phyloP scores from a whole-genome alignment of 2,888 invertebrate genomes.

The Diplolepis rosae region DNA sequence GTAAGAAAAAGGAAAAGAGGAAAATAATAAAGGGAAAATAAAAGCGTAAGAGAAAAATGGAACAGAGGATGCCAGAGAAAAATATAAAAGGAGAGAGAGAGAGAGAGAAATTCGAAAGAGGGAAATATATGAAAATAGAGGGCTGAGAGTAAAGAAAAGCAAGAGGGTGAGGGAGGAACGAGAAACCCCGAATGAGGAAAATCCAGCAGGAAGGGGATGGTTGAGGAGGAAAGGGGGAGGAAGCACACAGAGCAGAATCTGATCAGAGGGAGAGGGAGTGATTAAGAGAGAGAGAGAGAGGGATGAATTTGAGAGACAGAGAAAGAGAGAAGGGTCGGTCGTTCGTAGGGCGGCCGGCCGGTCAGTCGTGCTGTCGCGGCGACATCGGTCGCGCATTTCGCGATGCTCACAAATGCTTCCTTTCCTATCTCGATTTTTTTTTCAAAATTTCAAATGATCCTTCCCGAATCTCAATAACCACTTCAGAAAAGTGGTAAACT shows the following conservation, averaged over 20 bases:
- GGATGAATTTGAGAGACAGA: slow-evolving; percentile 51
- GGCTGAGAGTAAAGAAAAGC: neutral
- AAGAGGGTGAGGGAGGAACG: neutral
- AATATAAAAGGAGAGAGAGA: neutral
- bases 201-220: slow-evolving; percentile 35
- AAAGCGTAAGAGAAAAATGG: neutral
- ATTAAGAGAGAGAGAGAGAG: slow-evolving; percentile 45
- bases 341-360: slow-evolving; percentile 63
- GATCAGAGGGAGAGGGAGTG: slow-evolving; percentile 35
- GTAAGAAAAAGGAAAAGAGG: neutral
- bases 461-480: neutral
- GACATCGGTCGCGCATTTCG: slow-evolving; percentile 22
- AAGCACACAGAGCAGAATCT: slow-evolving; percentile 39
- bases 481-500: slow-evolving; percentile 8
- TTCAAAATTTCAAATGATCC: neutral
- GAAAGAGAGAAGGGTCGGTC: slow-evolving; percentile 45
- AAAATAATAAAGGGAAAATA: neutral
- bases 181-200: slow-evolving; percentile 32
- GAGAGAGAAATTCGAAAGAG: neutral
- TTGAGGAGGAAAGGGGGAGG: slow-evolving; percentile 15
- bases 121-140: no score
- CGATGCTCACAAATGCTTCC: neutral
- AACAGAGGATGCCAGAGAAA: neutral
- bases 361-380: slow-evolving; percentile 66
- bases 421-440: slow-evolving; percentile 6